Evolutionary conservation across 2,888 invertebrate species (phyloP), one percentile per base, ranked within the genome.

Genomic region (Polia nebulosa): DNA sequence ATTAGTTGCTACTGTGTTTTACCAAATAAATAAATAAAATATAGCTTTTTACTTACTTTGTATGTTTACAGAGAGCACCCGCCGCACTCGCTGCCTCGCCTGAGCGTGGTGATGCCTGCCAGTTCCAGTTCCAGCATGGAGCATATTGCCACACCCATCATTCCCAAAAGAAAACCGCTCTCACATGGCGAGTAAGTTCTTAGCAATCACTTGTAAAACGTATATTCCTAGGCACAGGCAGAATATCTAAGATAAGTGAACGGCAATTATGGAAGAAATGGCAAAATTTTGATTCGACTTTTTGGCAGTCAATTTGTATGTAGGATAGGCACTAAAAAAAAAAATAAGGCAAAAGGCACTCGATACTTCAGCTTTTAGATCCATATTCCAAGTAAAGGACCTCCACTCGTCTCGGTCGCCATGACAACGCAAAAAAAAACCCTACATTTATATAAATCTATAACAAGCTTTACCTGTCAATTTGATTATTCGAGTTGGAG

Each of bases 171-270:
- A 52, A 82, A 79, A 52, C 87, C 85, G 2, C 87, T 95, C 0
- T 93, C 95, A 62, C 95, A 95, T 75, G 95, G 94, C 85, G 95
- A 95, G 95, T 95, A 85, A 90, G 95, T 91, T 36, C 25, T 53
- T 5, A n/a, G 11, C 9, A 20, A 17, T 32, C 13, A 27, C 3
- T 29, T 36, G 11, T 44, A 20, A 4, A n/a, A n/a, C n/a, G n/a
- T n/a, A n/a, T n/a, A n/a, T 5, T 8, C 20, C 34, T 34, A 1
- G 20, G 25, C 20, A 20, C 4, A 34, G 0, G 9, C n/a, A 39
- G n/a, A 27, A 22, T n/a, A 22, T n/a, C 11, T 22, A n/a, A 6
- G 7, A 27, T 36, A 11, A 36, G 1, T 7, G 3, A 8, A 60
- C 15, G 3, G 9, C 34, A 36, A 52, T 44, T n/a, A n/a, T n/a